Evolutionary conservation across 2,797 vertebrate species (phyloP).

Genomic region (Petrocephalus sullivani): DNA sequence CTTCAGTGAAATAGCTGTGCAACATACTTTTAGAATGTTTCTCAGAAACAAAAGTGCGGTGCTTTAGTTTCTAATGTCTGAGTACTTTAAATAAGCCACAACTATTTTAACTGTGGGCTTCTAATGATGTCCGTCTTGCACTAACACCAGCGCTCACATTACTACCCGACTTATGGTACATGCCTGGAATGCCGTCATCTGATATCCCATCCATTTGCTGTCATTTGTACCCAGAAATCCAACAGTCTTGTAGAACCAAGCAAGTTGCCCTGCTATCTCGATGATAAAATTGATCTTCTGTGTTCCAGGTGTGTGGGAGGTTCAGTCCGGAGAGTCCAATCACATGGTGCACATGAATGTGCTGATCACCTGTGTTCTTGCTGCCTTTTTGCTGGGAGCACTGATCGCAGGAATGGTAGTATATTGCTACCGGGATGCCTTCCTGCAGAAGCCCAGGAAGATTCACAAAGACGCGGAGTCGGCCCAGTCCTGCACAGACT

Average conservation of each 20-base stretch:
- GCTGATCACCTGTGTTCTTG: constrained; percentile 95
- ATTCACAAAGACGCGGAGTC: constrained; percentile 89
- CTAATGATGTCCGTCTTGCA: neutral
- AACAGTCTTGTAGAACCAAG: neutral
- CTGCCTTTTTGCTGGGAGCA: constrained; percentile 89
- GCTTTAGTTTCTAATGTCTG: neutral
- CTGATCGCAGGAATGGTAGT: constrained; percentile 90
- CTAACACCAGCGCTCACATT: neutral
- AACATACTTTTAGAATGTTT: constrained; percentile 6
- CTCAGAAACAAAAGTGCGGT: neutral
- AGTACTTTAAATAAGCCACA: neutral
- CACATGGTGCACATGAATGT: constrained; percentile 99
- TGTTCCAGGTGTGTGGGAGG: constrained; percentile 92
- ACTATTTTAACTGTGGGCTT: neutral
- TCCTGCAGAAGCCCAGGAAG: constrained; percentile 80
- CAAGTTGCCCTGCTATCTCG: neutral
- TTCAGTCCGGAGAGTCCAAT: constrained; percentile 85
- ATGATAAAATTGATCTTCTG: constrained; percentile 38
- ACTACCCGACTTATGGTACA: neutral
- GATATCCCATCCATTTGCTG: constrained; percentile 22
- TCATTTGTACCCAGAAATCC: constrained; percentile 12
- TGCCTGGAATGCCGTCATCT: neutral
- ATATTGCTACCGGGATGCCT: constrained; percentile 89
- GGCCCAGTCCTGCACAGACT: constrained; percentile 87
- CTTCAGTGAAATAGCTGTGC: neutral